Conservation (phyloP, 64 coral and sea anemone genomes). For the Pachyseris speciosa region DNA sequence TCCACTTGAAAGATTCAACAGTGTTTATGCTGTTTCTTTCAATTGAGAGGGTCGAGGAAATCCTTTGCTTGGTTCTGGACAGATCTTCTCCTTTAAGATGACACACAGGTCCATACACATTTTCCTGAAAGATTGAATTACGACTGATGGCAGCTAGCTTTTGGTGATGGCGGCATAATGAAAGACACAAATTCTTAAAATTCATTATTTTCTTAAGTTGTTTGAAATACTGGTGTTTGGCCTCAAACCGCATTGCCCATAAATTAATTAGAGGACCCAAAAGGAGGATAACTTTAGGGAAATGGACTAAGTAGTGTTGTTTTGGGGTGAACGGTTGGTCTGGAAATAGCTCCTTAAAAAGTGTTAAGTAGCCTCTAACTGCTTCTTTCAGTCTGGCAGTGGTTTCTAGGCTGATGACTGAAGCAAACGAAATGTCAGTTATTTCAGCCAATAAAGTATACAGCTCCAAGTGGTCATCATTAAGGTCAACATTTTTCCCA, state of each 20-base stretch:
- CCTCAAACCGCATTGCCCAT: conserved; percentile 60
- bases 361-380: conserved; percentile 23
- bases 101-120: conserved; percentile 2
- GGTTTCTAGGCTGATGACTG: conserved; percentile 51
- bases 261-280: conserved; percentile 63
- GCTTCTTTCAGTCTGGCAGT: conserved; percentile 10
- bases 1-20: not conserved
- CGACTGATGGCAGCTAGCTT: conserved; percentile 16
- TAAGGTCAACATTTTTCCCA: not conserved
- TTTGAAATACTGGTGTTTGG: conserved; percentile 63
- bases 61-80: not conserved
- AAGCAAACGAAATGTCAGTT: conserved; percentile 50
- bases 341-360: conserved; percentile 53
- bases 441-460: conserved; percentile 50
- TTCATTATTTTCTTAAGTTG: conserved; percentile 11
- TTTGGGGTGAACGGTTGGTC: conserved; percentile 51
- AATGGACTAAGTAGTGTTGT: conserved; percentile 66
- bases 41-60: not conserved
- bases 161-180: conserved; percentile 46
- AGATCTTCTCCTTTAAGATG: not conserved
- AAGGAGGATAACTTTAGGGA: conserved; percentile 57
- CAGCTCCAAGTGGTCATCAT: conserved; percentile 37
- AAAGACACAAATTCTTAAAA: conserved; percentile 55
- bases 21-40: not conserved
- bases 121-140: not conserved